Evolutionary conservation across 1,140 invertebrate genomes (phyloP), one percentile per base, ranked within the genome.

Genomic region (Aphelenchoides avenae): DNA sequence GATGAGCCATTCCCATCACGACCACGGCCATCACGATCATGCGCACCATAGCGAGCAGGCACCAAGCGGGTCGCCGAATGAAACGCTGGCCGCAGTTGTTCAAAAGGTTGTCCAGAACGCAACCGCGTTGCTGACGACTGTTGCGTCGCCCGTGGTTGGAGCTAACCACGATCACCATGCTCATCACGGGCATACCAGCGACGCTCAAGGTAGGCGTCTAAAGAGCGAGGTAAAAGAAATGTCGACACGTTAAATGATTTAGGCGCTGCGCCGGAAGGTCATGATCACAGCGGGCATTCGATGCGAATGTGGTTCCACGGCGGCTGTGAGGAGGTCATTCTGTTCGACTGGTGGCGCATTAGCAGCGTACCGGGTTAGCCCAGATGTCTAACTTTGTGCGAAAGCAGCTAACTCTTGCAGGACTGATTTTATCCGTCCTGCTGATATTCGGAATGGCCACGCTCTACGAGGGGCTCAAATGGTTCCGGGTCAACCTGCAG

Each of bases 221-320:
- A n/a, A n/a, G n/a, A n/a, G n/a, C n/a, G n/a, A n/a, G n/a, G n/a
- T n/a, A n/a, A n/a, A n/a, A n/a, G n/a, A n/a, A n/a, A n/a, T n/a
- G n/a, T n/a, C n/a, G n/a, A n/a, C n/a, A n/a, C n/a, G n/a, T n/a
- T n/a, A n/a, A n/a, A n/a, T n/a, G n/a, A n/a, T n/a, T n/a, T n/a
- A n/a, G n/a, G n/a, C n/a, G n/a, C n/a, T n/a, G n/a, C n/a, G n/a
- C n/a, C n/a, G n/a, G n/a, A n/a, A n/a, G n/a, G n/a, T n/a, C n/a
- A n/a, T n/a, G n/a, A n/a, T n/a, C n/a, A n/a, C n/a, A n/a, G n/a
- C n/a, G n/a, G n/a, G n/a, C n/a, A n/a, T n/a, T n/a, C n/a, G n/a
- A 71, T 71, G 69, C 65, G 73, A 40, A 73, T 71, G 70, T 73
- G 54, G 56, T 71, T 71, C 47, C 70, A 71, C 39, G 61, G 70